These are phyloP conservation scores for Coracias cyanogaster DNA, from an alignment of 2,797 vertebrate genomes.

Conservation along the genomic window DNA sequence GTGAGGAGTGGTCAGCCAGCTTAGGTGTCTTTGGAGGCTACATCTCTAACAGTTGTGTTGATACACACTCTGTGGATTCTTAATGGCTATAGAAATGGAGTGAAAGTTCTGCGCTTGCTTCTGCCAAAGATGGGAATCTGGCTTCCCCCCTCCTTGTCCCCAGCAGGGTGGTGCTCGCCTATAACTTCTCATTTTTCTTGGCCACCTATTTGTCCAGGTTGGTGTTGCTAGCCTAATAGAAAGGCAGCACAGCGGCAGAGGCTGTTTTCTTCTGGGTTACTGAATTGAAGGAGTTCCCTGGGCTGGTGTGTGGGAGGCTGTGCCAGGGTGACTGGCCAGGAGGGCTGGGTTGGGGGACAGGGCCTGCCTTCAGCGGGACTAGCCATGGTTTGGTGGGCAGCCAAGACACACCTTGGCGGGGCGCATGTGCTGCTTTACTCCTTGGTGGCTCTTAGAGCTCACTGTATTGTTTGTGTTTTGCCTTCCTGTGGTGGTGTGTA, in stretches of 20 bases:
- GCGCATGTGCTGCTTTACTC: rapidly evolving
- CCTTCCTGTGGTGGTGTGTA: neutral
- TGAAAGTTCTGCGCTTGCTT: neutral
- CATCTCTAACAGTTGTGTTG: rapidly evolving
- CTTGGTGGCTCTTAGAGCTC: rapidly evolving
- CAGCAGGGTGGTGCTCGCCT: neutral
- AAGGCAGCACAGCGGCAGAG: neutral
- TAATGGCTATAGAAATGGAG: neutral
- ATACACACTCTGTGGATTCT: rapidly evolving
- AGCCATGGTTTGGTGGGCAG: neutral
- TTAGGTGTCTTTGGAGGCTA: neutral
- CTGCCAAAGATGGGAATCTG: neutral
- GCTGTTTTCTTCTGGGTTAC: neutral
- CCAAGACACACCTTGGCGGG: neutral
- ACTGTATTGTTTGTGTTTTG: neutral
- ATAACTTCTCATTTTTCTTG: neutral
- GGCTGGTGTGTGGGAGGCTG: neutral
- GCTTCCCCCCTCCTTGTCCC: neutral
- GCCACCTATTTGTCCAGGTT: neutral
- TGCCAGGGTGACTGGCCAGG: neutral
- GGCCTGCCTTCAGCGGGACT: neutral
- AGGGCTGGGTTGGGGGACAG: neutral
- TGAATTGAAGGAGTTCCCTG: neutral
- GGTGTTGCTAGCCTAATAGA: rapidly evolving
- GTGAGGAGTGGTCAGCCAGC: neutral